Percentiles rank a stretch among this genome's conserved stretches.
Evolutionary conservation across 2,113 vertebrate species (phyloP).

Genomic region (Cyprinus carpio): DNA sequence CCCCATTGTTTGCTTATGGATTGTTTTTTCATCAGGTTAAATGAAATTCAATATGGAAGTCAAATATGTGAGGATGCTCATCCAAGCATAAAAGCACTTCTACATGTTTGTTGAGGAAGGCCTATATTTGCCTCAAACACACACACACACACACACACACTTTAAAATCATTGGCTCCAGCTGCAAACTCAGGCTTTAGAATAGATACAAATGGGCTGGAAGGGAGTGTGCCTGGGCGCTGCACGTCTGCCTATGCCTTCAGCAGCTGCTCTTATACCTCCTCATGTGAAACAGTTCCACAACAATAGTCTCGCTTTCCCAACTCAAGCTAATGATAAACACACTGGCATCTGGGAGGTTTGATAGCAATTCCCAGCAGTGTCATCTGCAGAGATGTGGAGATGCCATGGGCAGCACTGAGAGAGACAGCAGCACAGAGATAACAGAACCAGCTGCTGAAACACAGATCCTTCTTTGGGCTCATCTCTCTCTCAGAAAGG

Average conservation of each 20-base stretch:
- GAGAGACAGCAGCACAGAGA: slow-evolving; percentile 22
- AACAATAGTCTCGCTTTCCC: slow-evolving; percentile 18
- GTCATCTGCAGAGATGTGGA: slow-evolving; percentile 35
- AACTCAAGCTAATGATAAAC: slow-evolving; percentile 41
- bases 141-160: slow-evolving; percentile 14
- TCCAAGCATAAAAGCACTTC: slow-evolving; percentile 41
- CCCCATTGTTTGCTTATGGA: slow-evolving; percentile 18
- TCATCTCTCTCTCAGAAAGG: slow-evolving; percentile 18
- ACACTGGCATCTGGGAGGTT: slow-evolving; percentile 45
- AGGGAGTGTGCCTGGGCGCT: background rate
- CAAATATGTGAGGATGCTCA: slow-evolving; percentile 53
- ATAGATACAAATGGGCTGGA: slow-evolving; percentile 8
- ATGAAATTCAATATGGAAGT: slow-evolving; percentile 21
- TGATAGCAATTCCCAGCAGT: slow-evolving; percentile 44
- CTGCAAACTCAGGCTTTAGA: slow-evolving; percentile 31
- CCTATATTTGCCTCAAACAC: background rate
- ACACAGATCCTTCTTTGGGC: slow-evolving; percentile 28
- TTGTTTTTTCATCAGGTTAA: slow-evolving; percentile 24
- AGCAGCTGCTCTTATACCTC: slow-evolving; percentile 45
- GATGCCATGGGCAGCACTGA: slow-evolving; percentile 34
- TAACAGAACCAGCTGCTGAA: slow-evolving; percentile 56
- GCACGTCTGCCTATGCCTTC: slow-evolving; percentile 15
- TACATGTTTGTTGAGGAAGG: slow-evolving; percentile 60
- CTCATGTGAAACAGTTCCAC: slow-evolving; percentile 43
- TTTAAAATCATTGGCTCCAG: slow-evolving; percentile 5